These are phyloP conservation scores for Sorex maritimensis DNA, from an alignment of 2,797 vertebrate genomes.

Conservation along the genomic window DNA sequence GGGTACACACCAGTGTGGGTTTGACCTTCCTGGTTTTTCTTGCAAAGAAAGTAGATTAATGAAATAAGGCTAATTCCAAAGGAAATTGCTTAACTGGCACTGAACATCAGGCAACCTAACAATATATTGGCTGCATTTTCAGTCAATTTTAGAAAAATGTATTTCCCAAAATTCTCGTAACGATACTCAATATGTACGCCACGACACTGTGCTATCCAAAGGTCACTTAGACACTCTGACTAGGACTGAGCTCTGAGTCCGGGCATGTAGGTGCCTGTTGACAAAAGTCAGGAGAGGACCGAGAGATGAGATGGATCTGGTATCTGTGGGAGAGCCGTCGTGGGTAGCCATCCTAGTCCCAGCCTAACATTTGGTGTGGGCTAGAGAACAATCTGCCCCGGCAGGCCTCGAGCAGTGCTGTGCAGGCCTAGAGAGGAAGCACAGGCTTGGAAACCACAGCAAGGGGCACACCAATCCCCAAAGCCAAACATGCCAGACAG, in stretches of 20 bases:
- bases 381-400: neutral
- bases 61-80: constrained; percentile 33
- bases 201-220: neutral
- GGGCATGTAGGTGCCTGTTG: neutral
- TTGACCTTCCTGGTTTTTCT: neutral
- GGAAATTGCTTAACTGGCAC: neutral
- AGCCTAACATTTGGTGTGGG: neutral
- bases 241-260: neutral
- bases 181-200: neutral
- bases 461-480: neutral
- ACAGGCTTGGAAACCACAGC: constrained; percentile 4
- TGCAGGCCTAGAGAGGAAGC: neutral
- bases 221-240: neutral
- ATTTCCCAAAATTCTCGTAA: constrained; percentile 26
- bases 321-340: too few species aligned
- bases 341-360: neutral
- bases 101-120: neutral
- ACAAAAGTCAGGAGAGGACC: neutral
- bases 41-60: neutral
- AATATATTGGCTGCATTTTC: neutral
- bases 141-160: constrained; percentile 1
- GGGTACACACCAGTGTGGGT: neutral
- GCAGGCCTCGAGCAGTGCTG: neutral
- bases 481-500: neutral
- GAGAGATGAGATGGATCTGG: neutral